Evolutionary conservation across 2,888 invertebrate species (phyloP), one percentile per base, ranked within the genome.

Genomic region (Eupsilia transversa): DNA sequence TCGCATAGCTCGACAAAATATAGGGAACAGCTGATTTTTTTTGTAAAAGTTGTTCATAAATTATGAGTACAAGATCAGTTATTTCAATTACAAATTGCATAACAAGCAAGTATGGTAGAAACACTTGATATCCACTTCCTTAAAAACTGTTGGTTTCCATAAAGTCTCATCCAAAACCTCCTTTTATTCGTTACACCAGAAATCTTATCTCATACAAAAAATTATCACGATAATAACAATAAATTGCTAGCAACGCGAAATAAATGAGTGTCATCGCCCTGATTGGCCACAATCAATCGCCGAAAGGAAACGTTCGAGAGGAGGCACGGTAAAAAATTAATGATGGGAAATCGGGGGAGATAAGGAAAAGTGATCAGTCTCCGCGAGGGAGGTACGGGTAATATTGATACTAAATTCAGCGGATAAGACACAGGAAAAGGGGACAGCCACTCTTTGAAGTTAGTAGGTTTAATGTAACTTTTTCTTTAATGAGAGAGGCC

Each of bases 221-320:
- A 82, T 54, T 59, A 78, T 73, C 73, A 38, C 66, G 46, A 78
- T 72, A 83, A 76, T 83, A 87, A 87, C 87, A 89, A 92, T 91
- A 89, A 90, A 92, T 92, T 84, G 79, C 79, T 81, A 72, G 77
- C 84, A 85, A 77, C 77, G 77, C 80, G 71, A 86, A 90, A 93
- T 92, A 89, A 91, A 93, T 92, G 91, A 89, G 74, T 86, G 88
- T 88, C 92, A 91, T 93, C 90, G 83, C 60, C 54, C 65, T 92
- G 93, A 94, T 94, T 94, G 93, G 91, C 72, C 86, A 89, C 93
- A 91, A 94, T 94, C 94, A 92, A 94, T 94, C 91, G 88, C 89
- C 73, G 33, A 69, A 74, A 82, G 81, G 89, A 89, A 91, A 89
- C 87, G 89, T 89, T 91, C 84, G 87, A 88, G 84, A 86, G 87